Conservation (phyloP, 1,140 invertebrate genomes). For the Calycopis cecrops region DNA sequence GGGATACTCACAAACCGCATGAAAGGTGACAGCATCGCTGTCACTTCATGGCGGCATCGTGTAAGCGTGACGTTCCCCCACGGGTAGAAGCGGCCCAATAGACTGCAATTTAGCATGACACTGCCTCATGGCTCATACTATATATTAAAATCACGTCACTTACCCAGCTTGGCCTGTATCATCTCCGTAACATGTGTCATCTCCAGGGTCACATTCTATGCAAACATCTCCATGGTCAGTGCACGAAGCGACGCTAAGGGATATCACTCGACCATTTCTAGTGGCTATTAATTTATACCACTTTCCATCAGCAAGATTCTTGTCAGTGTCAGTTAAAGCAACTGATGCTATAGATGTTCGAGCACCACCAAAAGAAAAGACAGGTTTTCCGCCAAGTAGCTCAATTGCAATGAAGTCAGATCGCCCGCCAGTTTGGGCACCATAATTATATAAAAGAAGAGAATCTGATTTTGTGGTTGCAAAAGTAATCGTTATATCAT, state of each 20-base stretch:
- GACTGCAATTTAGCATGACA: too few species aligned
- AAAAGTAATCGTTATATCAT: constrained; percentile 93
- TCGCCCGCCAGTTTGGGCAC: constrained; percentile 87
- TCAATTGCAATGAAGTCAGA: constrained; percentile 96
- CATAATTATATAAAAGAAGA: constrained; percentile 93
- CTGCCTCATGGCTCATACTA: too few species aligned
- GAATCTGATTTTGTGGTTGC: constrained; percentile 92
- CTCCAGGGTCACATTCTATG: constrained; percentile 88
- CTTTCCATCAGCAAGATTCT: constrained; percentile 86
- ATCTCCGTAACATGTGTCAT: constrained; percentile 87
- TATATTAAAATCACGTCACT: constrained; percentile 22
- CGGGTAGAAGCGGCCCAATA: too few species aligned
- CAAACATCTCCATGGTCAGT: constrained; percentile 90
- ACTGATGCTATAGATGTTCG: constrained; percentile 89
- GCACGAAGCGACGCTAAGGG: constrained; percentile 87
- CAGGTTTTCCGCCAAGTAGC: constrained; percentile 85
- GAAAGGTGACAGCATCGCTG: too few species aligned
- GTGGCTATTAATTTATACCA: constrained; percentile 96
- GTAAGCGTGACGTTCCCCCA: too few species aligned
- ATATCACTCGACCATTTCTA: constrained; percentile 89
- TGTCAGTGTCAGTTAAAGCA: constrained; percentile 77
- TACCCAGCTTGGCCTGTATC: constrained; percentile 90
- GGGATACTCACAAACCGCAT: too few species aligned
- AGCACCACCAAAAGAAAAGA: constrained; percentile 93
- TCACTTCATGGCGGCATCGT: too few species aligned